These are phyloP conservation scores for Lepidurus couesii DNA, from an alignment of 1,140 invertebrate species.

Conservation along the genomic window DNA sequence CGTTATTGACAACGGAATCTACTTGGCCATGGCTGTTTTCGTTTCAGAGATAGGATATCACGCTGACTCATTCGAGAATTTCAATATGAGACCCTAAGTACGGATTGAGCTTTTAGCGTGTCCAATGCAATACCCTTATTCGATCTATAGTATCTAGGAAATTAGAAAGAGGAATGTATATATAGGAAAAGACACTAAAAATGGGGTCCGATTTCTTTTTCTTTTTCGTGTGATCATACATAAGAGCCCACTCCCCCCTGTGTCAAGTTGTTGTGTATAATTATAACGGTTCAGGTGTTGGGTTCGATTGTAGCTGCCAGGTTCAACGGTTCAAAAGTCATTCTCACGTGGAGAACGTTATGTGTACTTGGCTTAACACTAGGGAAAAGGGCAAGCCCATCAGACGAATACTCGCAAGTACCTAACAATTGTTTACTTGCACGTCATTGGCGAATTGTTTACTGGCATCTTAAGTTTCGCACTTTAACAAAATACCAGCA, in stretches of 20 bases:
- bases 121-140: slow-evolving; percentile 3
- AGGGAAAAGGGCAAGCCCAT: neutral
- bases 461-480: neutral
- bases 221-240: neutral
- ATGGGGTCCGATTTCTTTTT: neutral
- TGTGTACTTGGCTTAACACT: neutral
- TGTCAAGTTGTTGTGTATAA: neutral
- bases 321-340: neutral
- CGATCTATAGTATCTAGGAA: neutral
- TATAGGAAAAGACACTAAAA: neutral
- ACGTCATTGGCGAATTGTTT: neutral
- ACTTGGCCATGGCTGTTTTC: too few species aligned
- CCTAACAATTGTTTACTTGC: too few species aligned
- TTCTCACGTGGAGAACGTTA: neutral
- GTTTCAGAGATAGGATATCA: neutral
- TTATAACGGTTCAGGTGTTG: neutral
- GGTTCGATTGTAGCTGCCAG: neutral
- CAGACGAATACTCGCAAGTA: too few species aligned
- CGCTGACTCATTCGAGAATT: neutral
- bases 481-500: neutral
- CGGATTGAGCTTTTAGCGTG: neutral
- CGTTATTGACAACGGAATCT: neutral
- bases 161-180: neutral
- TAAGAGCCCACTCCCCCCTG: neutral
- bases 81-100: neutral